Evolutionary conservation across 1,140 invertebrate species (phyloP).

Genomic region (Gerris buenoi): DNA sequence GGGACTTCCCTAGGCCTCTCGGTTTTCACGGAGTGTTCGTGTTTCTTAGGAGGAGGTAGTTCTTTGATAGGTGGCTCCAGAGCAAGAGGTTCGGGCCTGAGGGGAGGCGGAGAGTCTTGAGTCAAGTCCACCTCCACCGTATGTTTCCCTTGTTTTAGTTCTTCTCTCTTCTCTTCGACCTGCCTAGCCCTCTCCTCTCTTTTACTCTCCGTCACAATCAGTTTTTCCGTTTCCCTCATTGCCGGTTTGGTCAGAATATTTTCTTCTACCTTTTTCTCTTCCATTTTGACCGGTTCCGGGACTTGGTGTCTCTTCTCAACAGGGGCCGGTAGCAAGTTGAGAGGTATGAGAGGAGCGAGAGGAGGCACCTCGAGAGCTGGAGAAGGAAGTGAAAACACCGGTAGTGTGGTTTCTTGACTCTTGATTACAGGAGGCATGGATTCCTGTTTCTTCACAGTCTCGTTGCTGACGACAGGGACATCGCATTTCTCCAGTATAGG

Average conservation of each 20-base stretch:
- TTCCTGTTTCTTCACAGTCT: too few species aligned
- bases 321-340: too few species aligned
- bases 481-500: too few species aligned
- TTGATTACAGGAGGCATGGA: too few species aligned
- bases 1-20: background rate
- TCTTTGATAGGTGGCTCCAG: background rate
- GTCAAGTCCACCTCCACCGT: constrained; percentile 15
- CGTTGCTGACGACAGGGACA: too few species aligned
- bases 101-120: constrained; percentile 8
- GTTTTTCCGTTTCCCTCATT: background rate
- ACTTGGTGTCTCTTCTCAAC: background rate
- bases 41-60: background rate
- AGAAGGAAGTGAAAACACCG: too few species aligned
- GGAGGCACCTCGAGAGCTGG: too few species aligned
- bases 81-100: constrained; percentile 1
- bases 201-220: background rate
- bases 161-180: background rate
- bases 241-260: background rate
- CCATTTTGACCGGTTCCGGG: background rate
- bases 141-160: background rate
- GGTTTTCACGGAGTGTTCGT: background rate
- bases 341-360: too few species aligned
- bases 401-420: too few species aligned
- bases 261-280: background rate
- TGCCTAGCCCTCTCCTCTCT: background rate